phyloP scores from a whole-genome alignment of 2,888 invertebrate species.

The Automeris io region DNA sequence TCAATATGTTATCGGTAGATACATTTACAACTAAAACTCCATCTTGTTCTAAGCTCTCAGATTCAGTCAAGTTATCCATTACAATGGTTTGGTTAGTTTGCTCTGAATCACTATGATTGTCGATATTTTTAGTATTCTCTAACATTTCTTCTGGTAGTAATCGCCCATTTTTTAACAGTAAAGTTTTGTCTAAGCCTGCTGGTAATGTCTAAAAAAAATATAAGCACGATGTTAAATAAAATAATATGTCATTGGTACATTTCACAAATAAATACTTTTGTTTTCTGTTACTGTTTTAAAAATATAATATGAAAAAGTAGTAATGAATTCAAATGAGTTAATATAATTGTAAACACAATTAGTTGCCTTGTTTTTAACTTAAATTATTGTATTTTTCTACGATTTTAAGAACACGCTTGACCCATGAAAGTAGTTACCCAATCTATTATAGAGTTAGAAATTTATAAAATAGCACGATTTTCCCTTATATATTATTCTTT shows the following conservation, averaged over 20 bases:
- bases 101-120: conserved; percentile 39
- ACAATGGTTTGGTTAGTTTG: conserved; percentile 43
- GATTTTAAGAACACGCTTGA: too few relatives aligned
- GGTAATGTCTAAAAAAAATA: conserved; percentile 48
- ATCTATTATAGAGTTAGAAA: too few relatives aligned
- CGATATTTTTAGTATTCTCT: conserved; percentile 32
- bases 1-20: conserved; percentile 63
- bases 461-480: too few relatives aligned
- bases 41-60: conserved; percentile 69
- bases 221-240: not conserved
- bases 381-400: too few relatives aligned
- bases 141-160: conserved; percentile 51
- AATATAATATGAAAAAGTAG: too few relatives aligned
- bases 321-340: too few relatives aligned
- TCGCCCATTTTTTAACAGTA: conserved; percentile 63
- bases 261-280: too few relatives aligned
- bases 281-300: too few relatives aligned
- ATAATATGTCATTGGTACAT: conserved; percentile 7
- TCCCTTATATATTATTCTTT: too few relatives aligned
- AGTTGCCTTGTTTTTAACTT: too few relatives aligned
- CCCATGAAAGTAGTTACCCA: too few relatives aligned
- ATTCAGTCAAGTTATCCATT: conserved; percentile 62
- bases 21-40: conserved; percentile 68
- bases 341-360: too few relatives aligned
- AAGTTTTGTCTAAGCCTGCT: conserved; percentile 58